Evolutionary conservation across 2,797 vertebrate species (phyloP), one percentile per base, ranked within the genome.

Genomic region (Arnoldichthys spilopterus): DNA sequence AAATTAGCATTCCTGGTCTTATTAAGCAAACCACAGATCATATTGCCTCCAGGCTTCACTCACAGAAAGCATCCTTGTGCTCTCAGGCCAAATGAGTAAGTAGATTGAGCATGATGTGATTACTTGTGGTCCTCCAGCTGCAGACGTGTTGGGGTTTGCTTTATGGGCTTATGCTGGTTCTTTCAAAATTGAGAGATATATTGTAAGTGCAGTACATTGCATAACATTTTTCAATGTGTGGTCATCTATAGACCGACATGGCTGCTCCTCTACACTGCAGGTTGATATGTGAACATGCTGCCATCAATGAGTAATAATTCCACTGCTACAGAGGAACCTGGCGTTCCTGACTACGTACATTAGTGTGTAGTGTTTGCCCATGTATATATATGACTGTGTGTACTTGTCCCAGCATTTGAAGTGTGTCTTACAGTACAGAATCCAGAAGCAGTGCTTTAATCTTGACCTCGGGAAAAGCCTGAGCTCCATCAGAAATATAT

Each of bases 401-500:
- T 37, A n/a, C 40, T 20, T 77, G 51, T 51, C 67, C 13, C 56
- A 59, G 59, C 2, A 51, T 9, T 74, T 51, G 24, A 22, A 40
- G 6, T 64, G 59, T 61, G 59, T 72, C 2, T 61, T 71, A 24
- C 61, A 62, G 30, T 49, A 37, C 20, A 22, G 37, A 40, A 66
- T 26, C 15, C 7, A 24, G 56, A 1, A 13, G 1, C 45, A 3
- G 9, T 43, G 28, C 24, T 76, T 75, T 63, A 71, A 61, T 77
- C 30, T 67, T 16, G 15, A n/a, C 45, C 22, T 28, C 40, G 53
- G 20, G 18, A 51, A 26, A 18, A 40, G 54, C 15, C 49, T n/a
- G 6, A n/a, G 40, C 34, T 22, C 28, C 64, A 64, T 79, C 40
- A n/a, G 62, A 78, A 58, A n/a, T 20, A 8, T 76, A 9, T 80